A percentile compares a stretch with the other conserved stretches of the same genome.
phyloP scores from a whole-genome alignment of 2,113 vertebrate species.

The Proteles cristata region DNA sequence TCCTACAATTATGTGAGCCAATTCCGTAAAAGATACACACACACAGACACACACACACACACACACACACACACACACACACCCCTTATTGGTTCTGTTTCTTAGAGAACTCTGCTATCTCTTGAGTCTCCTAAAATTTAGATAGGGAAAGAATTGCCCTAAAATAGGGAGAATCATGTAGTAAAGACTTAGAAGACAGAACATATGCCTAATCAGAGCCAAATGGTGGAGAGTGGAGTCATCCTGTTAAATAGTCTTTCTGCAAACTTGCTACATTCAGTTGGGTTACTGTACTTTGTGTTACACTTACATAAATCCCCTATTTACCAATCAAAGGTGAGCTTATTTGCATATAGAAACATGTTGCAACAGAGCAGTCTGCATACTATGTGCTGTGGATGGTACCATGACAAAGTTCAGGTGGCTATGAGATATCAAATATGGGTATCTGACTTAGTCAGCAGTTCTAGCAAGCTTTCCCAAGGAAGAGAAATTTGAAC shows the following conservation, averaged over 20 bases:
- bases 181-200: neutral
- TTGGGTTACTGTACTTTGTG: neutral
- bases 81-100: neutral
- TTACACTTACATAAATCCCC: neutral
- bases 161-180: neutral
- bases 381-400: neutral
- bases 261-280: neutral
- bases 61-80: neutral
- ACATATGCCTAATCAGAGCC: neutral
- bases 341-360: neutral
- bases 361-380: neutral
- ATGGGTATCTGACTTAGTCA: neutral
- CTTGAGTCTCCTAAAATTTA: neutral
- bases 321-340: neutral
- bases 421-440: neutral
- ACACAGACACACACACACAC: neutral
- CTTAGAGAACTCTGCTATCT: neutral
- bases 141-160: neutral
- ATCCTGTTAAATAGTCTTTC: neutral
- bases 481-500: neutral
- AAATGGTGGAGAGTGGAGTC: neutral
- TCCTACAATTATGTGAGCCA: neutral
- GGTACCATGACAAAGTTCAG: neutral
- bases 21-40: neutral
- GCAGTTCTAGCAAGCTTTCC: neutral